A percentile compares a stretch with the other conserved stretches of the same genome.
Evolutionary conservation across 2,888 invertebrate species (phyloP).

Genomic region (Ochropleura plecta): DNA sequence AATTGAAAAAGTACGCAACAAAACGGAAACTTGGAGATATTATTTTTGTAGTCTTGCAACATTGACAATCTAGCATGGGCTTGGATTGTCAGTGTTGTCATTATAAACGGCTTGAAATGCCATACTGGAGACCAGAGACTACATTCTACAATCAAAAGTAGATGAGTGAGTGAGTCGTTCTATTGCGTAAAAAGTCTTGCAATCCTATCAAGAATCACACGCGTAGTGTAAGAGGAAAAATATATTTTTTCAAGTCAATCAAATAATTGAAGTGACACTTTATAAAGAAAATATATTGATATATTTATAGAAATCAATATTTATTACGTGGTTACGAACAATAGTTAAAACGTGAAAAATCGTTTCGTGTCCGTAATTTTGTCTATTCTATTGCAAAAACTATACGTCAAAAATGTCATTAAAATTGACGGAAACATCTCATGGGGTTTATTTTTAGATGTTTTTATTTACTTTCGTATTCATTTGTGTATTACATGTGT

Average conservation of each 20-base stretch:
- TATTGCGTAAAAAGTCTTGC: conserved; percentile 18
- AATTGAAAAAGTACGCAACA: no score
- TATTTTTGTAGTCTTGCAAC: conserved; percentile 8
- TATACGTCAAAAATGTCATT: conserved; percentile 63
- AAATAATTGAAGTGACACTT: conserved; percentile 21
- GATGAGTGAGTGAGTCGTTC: conserved; percentile 29
- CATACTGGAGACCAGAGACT: conserved; percentile 32
- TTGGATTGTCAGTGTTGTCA: not conserved
- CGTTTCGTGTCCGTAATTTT: conserved; percentile 44
- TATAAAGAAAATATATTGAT: not conserved
- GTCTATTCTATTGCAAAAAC: conserved; percentile 62
- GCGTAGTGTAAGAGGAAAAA: conserved; percentile 11
- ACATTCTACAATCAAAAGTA: conserved; percentile 36
- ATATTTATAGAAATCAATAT: not conserved
- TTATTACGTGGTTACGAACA: not conserved
- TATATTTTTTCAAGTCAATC: conserved; percentile 22
- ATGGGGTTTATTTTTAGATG: conserved; percentile 42
- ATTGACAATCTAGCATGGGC: conserved; percentile 21
- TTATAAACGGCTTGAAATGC: not conserved
- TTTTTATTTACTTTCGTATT: conserved; percentile 42
- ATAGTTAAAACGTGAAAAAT: conserved; percentile 3
- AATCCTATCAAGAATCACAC: conserved; percentile 18
- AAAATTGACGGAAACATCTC: conserved; percentile 51
- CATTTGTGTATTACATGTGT: conserved; percentile 15
- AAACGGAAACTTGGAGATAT: not conserved